These are phyloP conservation scores for Gila orcuttii DNA, from an alignment of 2,113 vertebrate species.

Conservation along the genomic window DNA sequence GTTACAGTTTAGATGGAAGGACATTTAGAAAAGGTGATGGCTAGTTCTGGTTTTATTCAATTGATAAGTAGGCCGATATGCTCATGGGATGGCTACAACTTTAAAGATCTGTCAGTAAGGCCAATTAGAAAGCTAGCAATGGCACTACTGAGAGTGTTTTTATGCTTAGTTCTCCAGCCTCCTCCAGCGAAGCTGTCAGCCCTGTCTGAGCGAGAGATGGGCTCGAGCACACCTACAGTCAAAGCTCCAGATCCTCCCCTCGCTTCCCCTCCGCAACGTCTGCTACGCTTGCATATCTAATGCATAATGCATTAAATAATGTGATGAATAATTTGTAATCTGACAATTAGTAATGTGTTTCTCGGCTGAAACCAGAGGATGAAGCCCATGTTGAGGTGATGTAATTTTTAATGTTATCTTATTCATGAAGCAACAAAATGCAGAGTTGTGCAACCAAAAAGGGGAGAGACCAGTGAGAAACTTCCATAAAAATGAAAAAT, in stretches of 20 bases:
- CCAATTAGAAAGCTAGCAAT: constrained; percentile 30
- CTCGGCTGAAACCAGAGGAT: constrained; percentile 25
- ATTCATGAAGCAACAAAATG: constrained; percentile 41
- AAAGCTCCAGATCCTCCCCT: constrained; percentile 2
- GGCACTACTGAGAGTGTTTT: constrained; percentile 24
- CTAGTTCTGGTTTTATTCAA: constrained; percentile 47
- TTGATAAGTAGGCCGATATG: not conserved
- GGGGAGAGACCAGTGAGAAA: not conserved
- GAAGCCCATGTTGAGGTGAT: constrained; percentile 19
- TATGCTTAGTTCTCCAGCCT: constrained; percentile 19
- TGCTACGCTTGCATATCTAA: constrained; percentile 38
- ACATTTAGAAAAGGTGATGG: constrained; percentile 25
- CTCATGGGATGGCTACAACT: not conserved
- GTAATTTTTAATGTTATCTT: constrained; percentile 33
- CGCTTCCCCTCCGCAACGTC: not conserved
- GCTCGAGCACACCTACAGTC: constrained; percentile 14
- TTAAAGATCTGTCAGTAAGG: constrained; percentile 11
- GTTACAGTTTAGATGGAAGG: not conserved
- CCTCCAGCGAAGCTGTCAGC: constrained; percentile 26
- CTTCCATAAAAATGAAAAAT: constrained; percentile 19
- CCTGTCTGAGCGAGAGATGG: constrained; percentile 5
- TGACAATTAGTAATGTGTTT: constrained; percentile 50
- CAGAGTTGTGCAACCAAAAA: not conserved
- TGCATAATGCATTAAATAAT: constrained; percentile 58
- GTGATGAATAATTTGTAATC: constrained; percentile 56